These are phyloP conservation scores for Catocala sponsa DNA, from an alignment of 2,888 invertebrate genomes.

Conservation along the genomic window DNA sequence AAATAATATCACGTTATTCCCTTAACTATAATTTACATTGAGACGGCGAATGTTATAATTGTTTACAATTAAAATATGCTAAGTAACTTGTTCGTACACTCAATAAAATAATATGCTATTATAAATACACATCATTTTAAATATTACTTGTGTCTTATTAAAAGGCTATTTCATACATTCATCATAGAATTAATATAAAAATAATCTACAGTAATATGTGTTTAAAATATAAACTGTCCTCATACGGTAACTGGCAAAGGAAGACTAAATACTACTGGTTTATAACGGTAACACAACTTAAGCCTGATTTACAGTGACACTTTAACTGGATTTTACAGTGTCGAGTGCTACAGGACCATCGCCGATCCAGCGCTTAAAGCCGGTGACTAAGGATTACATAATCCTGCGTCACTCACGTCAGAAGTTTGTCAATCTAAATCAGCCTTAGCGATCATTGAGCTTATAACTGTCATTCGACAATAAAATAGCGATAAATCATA, in stretches of 20 bases:
- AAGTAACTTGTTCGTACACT: constrained; percentile 34
- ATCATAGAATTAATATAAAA: constrained; percentile 16
- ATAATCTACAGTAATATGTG: constrained; percentile 20
- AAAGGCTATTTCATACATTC: constrained; percentile 11
- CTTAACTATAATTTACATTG: constrained; percentile 44
- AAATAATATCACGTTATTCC: constrained; percentile 77
- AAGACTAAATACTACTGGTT: constrained; percentile 68
- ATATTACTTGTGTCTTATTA: constrained; percentile 9
- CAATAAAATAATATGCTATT: constrained; percentile 28
- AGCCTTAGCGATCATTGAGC: constrained; percentile 48
- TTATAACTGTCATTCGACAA: constrained; percentile 29
- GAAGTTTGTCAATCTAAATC: too few species aligned
- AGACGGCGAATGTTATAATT: constrained; percentile 50
- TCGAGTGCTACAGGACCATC: too few species aligned
- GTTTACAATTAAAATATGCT: constrained; percentile 38
- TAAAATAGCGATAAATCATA: constrained; percentile 35
- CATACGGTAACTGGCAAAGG: constrained; percentile 74
- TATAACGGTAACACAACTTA: constrained; percentile 70
- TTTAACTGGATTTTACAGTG: not conserved
- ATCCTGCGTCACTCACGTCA: too few species aligned
- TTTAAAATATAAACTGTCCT: constrained; percentile 48
- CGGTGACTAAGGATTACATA: too few species aligned
- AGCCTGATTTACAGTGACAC: constrained; percentile 15
- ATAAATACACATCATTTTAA: constrained; percentile 27
- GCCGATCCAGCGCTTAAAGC: too few species aligned